These are phyloP conservation scores for Oenanthe oenanthe DNA, from an alignment of 2,113 vertebrate species.

Conservation along the genomic window DNA sequence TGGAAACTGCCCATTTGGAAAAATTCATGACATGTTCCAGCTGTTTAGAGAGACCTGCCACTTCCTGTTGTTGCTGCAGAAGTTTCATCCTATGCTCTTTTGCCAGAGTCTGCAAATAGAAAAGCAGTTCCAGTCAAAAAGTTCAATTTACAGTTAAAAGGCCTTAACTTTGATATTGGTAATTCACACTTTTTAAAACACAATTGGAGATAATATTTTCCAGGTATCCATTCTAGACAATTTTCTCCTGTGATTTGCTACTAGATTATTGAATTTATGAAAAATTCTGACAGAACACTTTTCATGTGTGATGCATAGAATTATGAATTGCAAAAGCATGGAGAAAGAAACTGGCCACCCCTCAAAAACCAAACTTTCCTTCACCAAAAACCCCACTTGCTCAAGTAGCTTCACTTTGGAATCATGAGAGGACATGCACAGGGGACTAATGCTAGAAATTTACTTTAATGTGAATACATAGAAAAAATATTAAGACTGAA, in stretches of 20 bases:
- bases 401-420: neutral
- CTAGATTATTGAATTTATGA: neutral
- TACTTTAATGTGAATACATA: neutral
- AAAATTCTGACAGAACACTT: neutral
- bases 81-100: conserved; percentile 92
- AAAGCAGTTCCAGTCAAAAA: conserved; percentile 20
- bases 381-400: neutral
- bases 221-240: neutral
- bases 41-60: conserved; percentile 88
- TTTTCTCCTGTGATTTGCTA: neutral
- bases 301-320: neutral
- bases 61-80: conserved; percentile 92
- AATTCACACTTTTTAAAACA: neutral
- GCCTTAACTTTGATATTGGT: neutral
- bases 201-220: neutral
- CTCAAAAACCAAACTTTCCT: neutral
- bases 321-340: neutral
- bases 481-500: neutral
- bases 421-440: neutral
- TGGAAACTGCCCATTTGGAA: conserved; percentile 95
- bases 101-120: conserved; percentile 82
- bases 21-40: conserved; percentile 96
- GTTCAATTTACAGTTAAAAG: neutral
- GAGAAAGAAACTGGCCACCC: neutral
- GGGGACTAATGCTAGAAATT: neutral